phyloP scores from a whole-genome alignment of 2,888 invertebrate species.

The Lacanobia wlatinum region DNA sequence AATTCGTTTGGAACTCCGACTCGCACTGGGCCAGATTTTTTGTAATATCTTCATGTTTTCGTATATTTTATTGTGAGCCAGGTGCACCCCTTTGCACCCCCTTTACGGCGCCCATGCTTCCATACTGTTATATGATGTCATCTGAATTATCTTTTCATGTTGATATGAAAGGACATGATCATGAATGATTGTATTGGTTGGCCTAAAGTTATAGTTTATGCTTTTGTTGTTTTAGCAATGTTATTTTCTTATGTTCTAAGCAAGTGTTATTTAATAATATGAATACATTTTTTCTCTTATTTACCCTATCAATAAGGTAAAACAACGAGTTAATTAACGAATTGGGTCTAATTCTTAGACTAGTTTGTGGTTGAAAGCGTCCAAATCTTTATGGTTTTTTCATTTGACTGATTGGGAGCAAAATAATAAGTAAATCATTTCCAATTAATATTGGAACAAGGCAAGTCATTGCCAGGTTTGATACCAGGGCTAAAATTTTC shows the following conservation, averaged over 20 bases:
- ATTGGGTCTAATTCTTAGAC: neutral
- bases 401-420: conserved; percentile 10
- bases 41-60: no score
- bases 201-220: no score
- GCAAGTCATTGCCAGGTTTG: neutral
- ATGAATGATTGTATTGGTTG: neutral
- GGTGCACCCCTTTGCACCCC: no score
- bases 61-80: no score
- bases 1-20: no score
- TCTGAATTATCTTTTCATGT: no score
- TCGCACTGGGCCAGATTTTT: no score
- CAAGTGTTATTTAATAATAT: neutral
- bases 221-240: no score
- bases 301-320: neutral
- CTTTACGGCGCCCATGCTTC: no score
- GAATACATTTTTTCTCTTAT: neutral
- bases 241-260: neutral
- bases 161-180: no score
- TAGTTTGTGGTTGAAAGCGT: neutral
- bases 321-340: neutral
- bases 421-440: conserved; percentile 6
- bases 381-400: neutral
- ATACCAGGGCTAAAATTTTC: neutral
- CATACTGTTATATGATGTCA: no score
- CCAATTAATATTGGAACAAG: no score